phyloP scores from a whole-genome alignment of 2,113 vertebrate genomes.

The Lepus europaeus region DNA sequence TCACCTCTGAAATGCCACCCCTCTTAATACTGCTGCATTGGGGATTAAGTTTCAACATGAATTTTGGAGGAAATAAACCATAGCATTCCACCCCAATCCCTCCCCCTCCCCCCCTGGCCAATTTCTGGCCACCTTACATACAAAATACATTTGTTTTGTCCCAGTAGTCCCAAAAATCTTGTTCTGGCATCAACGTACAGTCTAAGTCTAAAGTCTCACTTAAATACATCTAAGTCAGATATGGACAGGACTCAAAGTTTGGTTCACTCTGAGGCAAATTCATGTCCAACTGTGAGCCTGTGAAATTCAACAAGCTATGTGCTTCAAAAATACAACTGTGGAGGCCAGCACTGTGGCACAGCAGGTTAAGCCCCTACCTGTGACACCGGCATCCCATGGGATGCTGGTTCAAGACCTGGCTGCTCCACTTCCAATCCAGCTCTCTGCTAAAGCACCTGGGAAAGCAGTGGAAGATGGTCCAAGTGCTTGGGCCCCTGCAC shows the following conservation, averaged over 20 bases:
- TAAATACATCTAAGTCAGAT: neutral
- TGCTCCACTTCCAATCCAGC: too few relatives aligned
- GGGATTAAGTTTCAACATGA: slow-evolving; percentile 4
- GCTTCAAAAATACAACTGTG: neutral
- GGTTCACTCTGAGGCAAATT: neutral
- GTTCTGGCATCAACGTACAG: neutral
- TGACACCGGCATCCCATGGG: too few relatives aligned
- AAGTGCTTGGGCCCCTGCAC: too few relatives aligned
- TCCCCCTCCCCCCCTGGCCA: neutral
- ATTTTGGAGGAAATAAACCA: slow-evolving; percentile 1
- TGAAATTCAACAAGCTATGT: neutral
- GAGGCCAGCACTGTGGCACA: too few relatives aligned
- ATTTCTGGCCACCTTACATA: neutral
- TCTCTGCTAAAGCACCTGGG: too few relatives aligned
- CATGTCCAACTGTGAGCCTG: neutral
- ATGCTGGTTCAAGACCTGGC: too few relatives aligned
- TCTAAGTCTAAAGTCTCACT: neutral
- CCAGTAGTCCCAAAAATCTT: neutral
- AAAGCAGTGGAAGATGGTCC: too few relatives aligned
- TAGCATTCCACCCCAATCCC: neutral
- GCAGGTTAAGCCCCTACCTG: too few relatives aligned
- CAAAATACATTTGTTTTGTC: neutral
- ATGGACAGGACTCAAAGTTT: neutral
- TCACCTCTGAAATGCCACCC: neutral
- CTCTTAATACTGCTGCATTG: neutral